Evolutionary conservation across 2,797 vertebrate genomes (phyloP).

Genomic region (Siniperca undulata): DNA sequence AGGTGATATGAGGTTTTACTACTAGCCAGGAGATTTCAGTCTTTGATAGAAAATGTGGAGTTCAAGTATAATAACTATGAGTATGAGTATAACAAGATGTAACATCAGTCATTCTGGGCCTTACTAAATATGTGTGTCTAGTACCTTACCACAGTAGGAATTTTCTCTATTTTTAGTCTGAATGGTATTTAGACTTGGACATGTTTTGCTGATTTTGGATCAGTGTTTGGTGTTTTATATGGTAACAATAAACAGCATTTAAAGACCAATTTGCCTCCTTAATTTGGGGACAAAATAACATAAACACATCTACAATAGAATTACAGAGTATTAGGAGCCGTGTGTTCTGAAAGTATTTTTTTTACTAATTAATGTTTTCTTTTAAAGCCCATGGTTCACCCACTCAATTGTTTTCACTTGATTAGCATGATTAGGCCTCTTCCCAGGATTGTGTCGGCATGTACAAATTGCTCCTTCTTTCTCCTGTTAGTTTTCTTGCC

Average conservation of each 20-base stretch:
- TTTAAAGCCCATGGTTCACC: background rate
- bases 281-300: background rate
- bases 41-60: constrained; percentile 22
- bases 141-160: background rate
- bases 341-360: background rate
- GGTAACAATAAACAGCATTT: background rate
- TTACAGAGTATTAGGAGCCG: background rate
- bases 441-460: background rate
- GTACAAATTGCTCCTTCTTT: background rate
- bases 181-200: background rate
- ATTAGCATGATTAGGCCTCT: constrained; percentile 11
- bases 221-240: background rate
- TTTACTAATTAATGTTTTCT: background rate
- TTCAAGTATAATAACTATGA: background rate
- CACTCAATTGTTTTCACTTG: constrained; percentile 11
- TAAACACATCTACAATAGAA: background rate
- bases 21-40: background rate
- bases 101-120: background rate
- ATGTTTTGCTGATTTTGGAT: background rate
- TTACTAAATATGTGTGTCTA: background rate
- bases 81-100: background rate
- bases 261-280: background rate
- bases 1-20: constrained; percentile 6
- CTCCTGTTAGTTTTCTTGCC: background rate
- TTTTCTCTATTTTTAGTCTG: background rate